Evolutionary conservation across 2,113 vertebrate genomes (phyloP), one percentile per base, ranked within the genome.

Genomic region (Probosciger aterrimus): DNA sequence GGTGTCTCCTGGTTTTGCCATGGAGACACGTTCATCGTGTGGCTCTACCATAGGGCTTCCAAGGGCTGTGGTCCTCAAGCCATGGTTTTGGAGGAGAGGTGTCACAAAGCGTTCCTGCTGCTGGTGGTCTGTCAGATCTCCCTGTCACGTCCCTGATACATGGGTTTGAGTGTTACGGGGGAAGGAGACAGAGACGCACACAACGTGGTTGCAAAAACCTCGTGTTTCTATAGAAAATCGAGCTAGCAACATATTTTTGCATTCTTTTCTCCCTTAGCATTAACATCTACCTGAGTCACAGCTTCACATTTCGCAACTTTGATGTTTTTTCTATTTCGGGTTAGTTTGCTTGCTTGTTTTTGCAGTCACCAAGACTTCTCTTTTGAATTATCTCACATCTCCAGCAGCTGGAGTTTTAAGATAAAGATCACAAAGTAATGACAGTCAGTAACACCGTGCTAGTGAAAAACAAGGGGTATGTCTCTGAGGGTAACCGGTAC

Each of bases 361-460:
- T 91, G 86, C 70, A 96, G 84, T 80, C 88, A 92, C 53, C 1
- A 1, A 85, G 91, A 44, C 62, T 88, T 75, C 79, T 88, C 71
- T 92, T 96, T 78, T 85, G 52, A 79, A 62, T 96, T 95, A 92
- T 91, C 96, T 96, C 70, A 47, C 1, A 14, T 84, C 91, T 95
- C 88, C 92, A 95, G 93, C 85, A 96, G 94, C 86, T 91, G 57
- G 46, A 73, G 77, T 57, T 92, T 90, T 80, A 79, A 92, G 93
- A 97, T 95, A 95, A 93, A 77, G 92, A 96, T 94, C 88, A 53
- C 7, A 35, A 79, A 87, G 84, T 79, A 95, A 85, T 76, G 96
- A 94, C 86, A 89, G 82, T 68, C 18, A 9, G 70, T 70, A 88
- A 43, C 81, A 67, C 28, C 7, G 1, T 52, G 85, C 62, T 93